phyloP scores from a whole-genome alignment of 2,888 invertebrate genomes.

The Phymatocera aterrima region DNA sequence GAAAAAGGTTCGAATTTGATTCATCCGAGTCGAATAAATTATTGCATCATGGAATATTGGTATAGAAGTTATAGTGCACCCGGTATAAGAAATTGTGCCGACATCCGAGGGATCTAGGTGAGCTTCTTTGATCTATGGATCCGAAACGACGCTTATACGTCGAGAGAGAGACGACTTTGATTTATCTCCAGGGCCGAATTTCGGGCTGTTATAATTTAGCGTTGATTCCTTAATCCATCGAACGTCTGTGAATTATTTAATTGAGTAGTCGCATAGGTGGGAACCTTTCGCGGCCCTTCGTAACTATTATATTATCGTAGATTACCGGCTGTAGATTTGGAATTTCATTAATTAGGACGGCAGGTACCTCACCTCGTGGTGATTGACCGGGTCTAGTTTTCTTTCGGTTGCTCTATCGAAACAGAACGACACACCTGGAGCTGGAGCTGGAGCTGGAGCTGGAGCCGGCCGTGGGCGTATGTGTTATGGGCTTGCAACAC shows the following conservation, averaged over 20 bases:
- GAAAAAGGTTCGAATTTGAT: too few relatives aligned
- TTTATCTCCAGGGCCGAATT: neutral
- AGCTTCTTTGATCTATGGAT: too few relatives aligned
- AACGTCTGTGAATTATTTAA: neutral
- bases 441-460: too few relatives aligned
- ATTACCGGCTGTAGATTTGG: conserved; percentile 1
- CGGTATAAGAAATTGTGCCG: too few relatives aligned
- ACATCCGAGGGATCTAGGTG: too few relatives aligned
- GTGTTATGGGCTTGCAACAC: conserved; percentile 33
- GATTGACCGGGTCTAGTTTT: conserved; percentile 30
- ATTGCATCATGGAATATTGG: too few relatives aligned
- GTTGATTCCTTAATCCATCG: neutral
- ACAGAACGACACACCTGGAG: conserved; percentile 39
- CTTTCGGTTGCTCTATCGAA: neutral
- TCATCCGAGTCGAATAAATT: too few relatives aligned
- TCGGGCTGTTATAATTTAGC: neutral
- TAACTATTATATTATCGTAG: neutral
- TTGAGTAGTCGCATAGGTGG: neutral
- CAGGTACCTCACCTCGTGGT: neutral
- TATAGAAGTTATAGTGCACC: too few relatives aligned
- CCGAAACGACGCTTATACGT: too few relatives aligned
- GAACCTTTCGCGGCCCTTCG: neutral
- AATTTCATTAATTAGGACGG: conserved; percentile 22
- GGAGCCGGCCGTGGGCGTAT: conserved; percentile 33
- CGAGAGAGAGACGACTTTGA: too few relatives aligned